Percentiles rank a stretch among this genome's conserved stretches.
Evolutionary conservation across 2,888 invertebrate species (phyloP).

Genomic region (Melolontha melolontha): DNA sequence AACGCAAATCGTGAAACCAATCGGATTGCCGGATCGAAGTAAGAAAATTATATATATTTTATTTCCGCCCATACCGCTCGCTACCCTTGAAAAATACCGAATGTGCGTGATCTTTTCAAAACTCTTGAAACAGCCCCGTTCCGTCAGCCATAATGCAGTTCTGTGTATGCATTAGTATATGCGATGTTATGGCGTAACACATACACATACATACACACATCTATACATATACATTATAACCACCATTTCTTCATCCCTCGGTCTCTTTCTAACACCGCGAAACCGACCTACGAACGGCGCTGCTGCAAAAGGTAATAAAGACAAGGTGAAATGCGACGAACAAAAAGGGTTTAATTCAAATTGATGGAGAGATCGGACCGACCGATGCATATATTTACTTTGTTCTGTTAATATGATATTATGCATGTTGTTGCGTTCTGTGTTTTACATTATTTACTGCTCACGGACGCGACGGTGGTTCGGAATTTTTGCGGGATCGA

Average conservation of each 20-base stretch:
- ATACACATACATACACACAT: background rate
- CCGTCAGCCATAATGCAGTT: constrained; percentile 10
- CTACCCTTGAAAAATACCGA: constrained; percentile 32
- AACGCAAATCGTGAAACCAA: constrained; percentile 4
- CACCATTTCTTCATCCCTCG: constrained; percentile 8
- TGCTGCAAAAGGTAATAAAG: constrained; percentile 15
- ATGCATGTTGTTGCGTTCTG: constrained; percentile 10
- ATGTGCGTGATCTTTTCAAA: constrained; percentile 35
- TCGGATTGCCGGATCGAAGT: background rate
- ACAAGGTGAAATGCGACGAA: constrained; percentile 21
- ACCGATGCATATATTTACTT: constrained; percentile 42
- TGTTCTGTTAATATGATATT: constrained; percentile 34
- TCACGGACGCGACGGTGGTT: background rate
- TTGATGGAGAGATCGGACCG: constrained; percentile 37
- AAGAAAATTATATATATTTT: constrained; percentile 8
- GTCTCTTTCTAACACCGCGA: background rate
- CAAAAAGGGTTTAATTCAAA: constrained; percentile 40
- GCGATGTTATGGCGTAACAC: background rate
- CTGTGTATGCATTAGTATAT: constrained; percentile 2
- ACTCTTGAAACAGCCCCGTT: constrained; percentile 19
- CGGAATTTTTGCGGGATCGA: constrained; percentile 7
- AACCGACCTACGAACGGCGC: background rate
- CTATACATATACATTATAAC: constrained; percentile 6
- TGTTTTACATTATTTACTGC: constrained; percentile 6
- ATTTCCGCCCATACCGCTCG: background rate